Evolutionary conservation across 2,113 vertebrate species (phyloP).

Genomic region (Zonotrichia leucophrys): DNA sequence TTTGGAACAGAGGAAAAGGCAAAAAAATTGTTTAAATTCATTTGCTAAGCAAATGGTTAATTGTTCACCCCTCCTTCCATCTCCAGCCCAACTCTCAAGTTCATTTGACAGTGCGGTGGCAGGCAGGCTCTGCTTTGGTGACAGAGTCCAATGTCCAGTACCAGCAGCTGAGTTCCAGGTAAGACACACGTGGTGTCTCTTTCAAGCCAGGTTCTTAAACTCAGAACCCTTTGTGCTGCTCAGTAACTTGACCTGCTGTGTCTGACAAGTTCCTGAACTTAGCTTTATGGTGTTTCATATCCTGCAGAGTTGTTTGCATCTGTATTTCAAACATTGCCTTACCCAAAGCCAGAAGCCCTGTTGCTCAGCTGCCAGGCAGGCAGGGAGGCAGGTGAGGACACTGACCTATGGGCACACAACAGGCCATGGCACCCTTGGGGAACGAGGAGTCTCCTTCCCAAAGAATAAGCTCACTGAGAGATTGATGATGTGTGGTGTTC

Average conservation of each 20-base stretch:
- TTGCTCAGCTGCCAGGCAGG: not conserved
- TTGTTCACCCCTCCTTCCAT: not conserved
- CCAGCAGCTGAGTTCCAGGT: not conserved
- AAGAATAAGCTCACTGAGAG: not conserved
- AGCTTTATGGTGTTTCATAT: not conserved
- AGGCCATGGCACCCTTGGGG: not conserved
- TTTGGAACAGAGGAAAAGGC: not conserved
- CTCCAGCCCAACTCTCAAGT: not conserved
- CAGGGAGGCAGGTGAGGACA: not conserved
- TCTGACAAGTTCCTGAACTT: not conserved
- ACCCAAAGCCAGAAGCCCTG: not conserved
- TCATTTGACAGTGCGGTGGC: not conserved
- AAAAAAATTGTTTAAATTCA: not conserved
- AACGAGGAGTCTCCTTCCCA: not conserved
- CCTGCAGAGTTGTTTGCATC: not conserved
- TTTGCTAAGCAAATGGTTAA: not conserved
- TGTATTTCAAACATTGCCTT: not conserved
- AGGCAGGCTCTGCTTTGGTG: not conserved
- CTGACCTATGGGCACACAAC: not conserved
- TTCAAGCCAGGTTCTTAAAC: not conserved
- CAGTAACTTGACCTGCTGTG: not conserved
- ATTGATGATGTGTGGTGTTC: not conserved
- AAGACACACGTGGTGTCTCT: fast-evolving
- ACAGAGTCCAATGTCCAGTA: not conserved
- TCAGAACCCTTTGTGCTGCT: not conserved